Percentiles rank a stretch among this genome's conserved stretches.
Evolutionary conservation across 2,888 invertebrate genomes (phyloP).

Genomic region (Lamellibrachia satsuma): DNA sequence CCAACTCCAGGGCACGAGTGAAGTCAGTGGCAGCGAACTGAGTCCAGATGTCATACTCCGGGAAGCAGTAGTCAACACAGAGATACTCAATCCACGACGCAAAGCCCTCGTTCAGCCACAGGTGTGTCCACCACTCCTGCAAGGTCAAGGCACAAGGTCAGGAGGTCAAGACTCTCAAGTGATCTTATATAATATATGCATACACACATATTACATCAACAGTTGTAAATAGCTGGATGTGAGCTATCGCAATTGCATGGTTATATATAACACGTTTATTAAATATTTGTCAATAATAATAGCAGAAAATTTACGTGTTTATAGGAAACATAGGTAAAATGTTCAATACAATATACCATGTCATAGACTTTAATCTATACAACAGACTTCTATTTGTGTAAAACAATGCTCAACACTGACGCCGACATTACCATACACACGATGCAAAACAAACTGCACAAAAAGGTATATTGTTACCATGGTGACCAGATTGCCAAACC

Average conservation of each 20-base stretch:
- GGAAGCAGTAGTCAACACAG: slow-evolving; percentile 90
- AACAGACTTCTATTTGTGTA: too few relatives aligned
- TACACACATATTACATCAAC: background rate
- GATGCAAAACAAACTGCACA: background rate
- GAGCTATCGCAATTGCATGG: background rate
- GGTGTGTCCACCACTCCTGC: slow-evolving; percentile 93
- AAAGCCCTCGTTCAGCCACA: slow-evolving; percentile 95
- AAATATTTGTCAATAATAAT: too few relatives aligned
- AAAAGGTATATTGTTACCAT: slow-evolving; percentile 72
- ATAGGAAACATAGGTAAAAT: too few relatives aligned
- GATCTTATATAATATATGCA: background rate
- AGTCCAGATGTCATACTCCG: slow-evolving; percentile 96
- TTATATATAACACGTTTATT: too few relatives aligned
- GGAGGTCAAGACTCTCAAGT: slow-evolving; percentile 22
- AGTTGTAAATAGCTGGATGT: background rate
- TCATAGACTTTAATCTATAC: too few relatives aligned
- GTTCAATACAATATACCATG: too few relatives aligned
- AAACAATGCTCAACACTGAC: too few relatives aligned
- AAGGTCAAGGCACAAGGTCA: slow-evolving; percentile 28
- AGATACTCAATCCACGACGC: slow-evolving; percentile 95
- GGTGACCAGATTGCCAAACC: slow-evolving; percentile 98
- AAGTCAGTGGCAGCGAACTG: slow-evolving; percentile 92
- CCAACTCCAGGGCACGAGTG: slow-evolving; percentile 81
- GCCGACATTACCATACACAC: too few relatives aligned
- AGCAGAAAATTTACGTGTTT: too few relatives aligned